phyloP scores from a whole-genome alignment of 2,113 vertebrate genomes.

The Pantherophis guttatus region DNA sequence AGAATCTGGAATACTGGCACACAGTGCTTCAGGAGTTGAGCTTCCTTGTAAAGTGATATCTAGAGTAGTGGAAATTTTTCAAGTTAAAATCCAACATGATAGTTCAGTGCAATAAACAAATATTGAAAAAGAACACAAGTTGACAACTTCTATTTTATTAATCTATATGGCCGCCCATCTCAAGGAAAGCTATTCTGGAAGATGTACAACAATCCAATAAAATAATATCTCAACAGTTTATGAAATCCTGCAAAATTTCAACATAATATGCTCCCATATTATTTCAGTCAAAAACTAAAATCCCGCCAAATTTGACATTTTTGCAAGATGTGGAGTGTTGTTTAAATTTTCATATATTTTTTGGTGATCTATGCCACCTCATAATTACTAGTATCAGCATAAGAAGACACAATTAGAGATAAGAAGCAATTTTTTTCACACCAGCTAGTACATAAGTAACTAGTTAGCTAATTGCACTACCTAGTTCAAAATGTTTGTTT shows the following conservation, averaged over 20 bases:
- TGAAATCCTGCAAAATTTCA: background rate
- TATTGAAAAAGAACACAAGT: background rate
- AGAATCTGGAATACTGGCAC: slow-evolving; percentile 63
- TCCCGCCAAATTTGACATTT: background rate
- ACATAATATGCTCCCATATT: background rate
- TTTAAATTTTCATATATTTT: background rate
- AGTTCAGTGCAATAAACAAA: background rate
- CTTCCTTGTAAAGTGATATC: slow-evolving; percentile 44
- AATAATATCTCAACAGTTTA: background rate
- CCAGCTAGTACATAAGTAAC: background rate
- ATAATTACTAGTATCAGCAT: background rate
- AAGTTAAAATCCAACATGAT: accelerated
- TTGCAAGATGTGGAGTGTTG: background rate
- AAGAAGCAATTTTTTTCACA: background rate
- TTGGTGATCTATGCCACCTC: background rate
- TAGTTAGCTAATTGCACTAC: background rate
- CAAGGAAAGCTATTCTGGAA: no score
- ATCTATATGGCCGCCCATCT: no score
- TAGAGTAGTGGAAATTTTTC: slow-evolving; percentile 24
- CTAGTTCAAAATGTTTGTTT: background rate
- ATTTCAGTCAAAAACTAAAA: background rate
- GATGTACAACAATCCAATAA: no score
- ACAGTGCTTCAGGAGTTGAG: slow-evolving; percentile 42
- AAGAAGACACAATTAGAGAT: background rate
- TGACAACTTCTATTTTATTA: background rate